Evolutionary conservation across 1,140 invertebrate genomes (phyloP).

Genomic region (Drusus annulatus): DNA sequence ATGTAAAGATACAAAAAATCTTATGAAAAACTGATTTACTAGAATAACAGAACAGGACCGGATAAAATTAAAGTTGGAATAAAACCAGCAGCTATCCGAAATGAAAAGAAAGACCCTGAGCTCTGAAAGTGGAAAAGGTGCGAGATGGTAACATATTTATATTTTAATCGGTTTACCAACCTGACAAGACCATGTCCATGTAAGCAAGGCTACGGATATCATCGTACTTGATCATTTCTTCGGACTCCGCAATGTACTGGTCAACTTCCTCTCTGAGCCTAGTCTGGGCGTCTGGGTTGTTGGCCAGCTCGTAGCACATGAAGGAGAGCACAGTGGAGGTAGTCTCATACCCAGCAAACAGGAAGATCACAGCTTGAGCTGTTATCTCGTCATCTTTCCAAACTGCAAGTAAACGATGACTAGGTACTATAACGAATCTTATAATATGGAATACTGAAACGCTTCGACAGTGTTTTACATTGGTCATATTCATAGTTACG

Average conservation of each 20-base stretch:
- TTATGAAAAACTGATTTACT: background rate
- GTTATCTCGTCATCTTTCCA: constrained; percentile 72
- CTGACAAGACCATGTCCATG: constrained; percentile 65
- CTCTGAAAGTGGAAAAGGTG: no score
- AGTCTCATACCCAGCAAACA: constrained; percentile 73
- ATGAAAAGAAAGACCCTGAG: no score
- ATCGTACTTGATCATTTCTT: constrained; percentile 62
- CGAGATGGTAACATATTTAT: no score
- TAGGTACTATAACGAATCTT: no score
- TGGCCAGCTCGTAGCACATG: constrained; percentile 65
- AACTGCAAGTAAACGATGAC: constrained; percentile 50
- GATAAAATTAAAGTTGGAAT: no score
- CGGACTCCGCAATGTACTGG: constrained; percentile 57
- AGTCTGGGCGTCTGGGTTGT: constrained; percentile 68
- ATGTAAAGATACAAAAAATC: background rate
- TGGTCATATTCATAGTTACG: no score
- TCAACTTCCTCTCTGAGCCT: constrained; percentile 68
- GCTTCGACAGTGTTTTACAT: no score
- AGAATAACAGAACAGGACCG: no score
- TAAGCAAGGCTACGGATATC: constrained; percentile 62
- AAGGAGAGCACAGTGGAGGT: constrained; percentile 65
- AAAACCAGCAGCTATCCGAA: no score
- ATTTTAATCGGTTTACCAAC: constrained; percentile 46
- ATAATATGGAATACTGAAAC: no score
- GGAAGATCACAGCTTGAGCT: constrained; percentile 69